Evolutionary conservation across 1,140 invertebrate genomes (phyloP), one percentile per base, ranked within the genome.

Genomic region (Lasaia peninsularis): DNA sequence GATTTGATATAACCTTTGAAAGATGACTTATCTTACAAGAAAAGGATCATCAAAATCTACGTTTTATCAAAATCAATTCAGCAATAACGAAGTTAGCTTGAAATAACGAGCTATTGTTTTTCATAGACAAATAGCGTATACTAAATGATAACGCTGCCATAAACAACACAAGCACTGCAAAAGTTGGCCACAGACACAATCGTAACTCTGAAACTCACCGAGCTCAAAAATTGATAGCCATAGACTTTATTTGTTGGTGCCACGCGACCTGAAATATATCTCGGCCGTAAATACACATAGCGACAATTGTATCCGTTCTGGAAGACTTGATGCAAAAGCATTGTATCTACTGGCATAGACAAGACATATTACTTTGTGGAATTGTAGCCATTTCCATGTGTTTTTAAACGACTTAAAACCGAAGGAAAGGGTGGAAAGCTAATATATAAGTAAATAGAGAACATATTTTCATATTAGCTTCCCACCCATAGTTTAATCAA

Each of bases 141-240:
- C 56, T 50, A 67, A 60, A 62, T 57, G 56, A 65, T 62, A 67
- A 66, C 63, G 65, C 63, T 72, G 60, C 54, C 60, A 56, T 61
- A 56, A 70, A 64, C 72, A 77, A 74, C 73, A 73, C 5, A 71
- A 74, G 71, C 62, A 20, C 52, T 44, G 57, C 65, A 56, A 73
- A 71, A 70, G 58, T 76, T 73, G 50, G 62, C 58, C 59, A 56
- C 71, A 70, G 71, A 68, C 63, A 72, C 57, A 58, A 63, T 54
- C 72, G 73, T 80, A 78, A 79, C 67, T 78, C 76, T 67, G 61
- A 69, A 63, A 69, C 60, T 62, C 60, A 52, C 58, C 60, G 61
- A 55, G 67, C 67, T 64, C 71, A 77, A 77, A 75, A 80, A 72
- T 78, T 44, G 37, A 44, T 44, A 44, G 37, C 37, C 37, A 63